Percentiles rank a stretch among this genome's conserved stretches.
phyloP scores from a whole-genome alignment of 2,797 vertebrate species.

The Arremon brunneinucha region DNA sequence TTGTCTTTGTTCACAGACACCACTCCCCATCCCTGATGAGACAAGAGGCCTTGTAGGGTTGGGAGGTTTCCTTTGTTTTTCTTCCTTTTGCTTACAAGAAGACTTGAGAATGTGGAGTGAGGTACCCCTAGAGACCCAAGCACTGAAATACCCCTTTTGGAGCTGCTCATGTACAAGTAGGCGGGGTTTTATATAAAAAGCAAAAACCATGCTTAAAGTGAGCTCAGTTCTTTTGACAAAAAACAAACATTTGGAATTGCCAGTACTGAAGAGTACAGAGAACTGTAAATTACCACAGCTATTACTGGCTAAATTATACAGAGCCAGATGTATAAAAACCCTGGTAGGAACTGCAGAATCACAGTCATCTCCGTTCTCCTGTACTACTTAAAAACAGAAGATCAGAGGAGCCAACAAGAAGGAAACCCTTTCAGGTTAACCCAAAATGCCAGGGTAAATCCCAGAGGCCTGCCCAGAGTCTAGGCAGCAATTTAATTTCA shows the following conservation, averaged over 20 bases:
- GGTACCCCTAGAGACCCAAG: neutral
- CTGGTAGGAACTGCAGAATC: neutral
- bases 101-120: neutral
- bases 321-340: neutral
- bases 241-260: neutral
- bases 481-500: neutral
- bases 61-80: neutral
- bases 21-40: neutral
- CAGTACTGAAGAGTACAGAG: slow-evolving; percentile 3
- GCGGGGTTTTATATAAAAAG: neutral
- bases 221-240: neutral
- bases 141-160: neutral
- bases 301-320: slow-evolving; percentile 30
- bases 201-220: neutral
- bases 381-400: neutral
- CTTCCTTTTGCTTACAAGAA: neutral
- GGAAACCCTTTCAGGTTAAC: slow-evolving; percentile 2
- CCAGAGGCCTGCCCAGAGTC: neutral
- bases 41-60: neutral
- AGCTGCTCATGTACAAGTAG: neutral
- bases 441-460: neutral
- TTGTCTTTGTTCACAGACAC: neutral
- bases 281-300: slow-evolving; percentile 8
- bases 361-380: neutral
- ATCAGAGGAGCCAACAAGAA: neutral